Percentiles rank a stretch among this genome's conserved stretches.
Conservation (phyloP, 2,113 vertebrate genomes). For the Pseudonaja textilis region DNA sequence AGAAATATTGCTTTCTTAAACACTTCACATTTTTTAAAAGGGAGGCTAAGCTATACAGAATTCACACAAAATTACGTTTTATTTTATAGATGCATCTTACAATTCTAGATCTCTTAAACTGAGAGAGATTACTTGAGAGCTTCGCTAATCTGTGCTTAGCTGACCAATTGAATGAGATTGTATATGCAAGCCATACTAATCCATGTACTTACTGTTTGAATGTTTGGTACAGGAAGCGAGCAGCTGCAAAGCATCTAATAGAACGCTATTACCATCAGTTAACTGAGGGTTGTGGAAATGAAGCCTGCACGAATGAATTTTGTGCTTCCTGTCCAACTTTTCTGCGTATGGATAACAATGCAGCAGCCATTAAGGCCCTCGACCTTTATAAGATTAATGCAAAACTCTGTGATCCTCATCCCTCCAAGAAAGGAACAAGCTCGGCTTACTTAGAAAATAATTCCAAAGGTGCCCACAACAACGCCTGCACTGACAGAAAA, state of each 20-base stretch:
- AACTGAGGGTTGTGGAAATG: slow-evolving; percentile 99
- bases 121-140: slow-evolving; percentile 51
- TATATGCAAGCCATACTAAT: slow-evolving; percentile 74
- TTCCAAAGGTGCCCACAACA: slow-evolving; percentile 79
- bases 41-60: neutral
- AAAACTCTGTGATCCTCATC: slow-evolving; percentile 96
- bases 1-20: neutral
- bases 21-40: neutral
- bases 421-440: slow-evolving; percentile 95
- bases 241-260: slow-evolving; percentile 99
- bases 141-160: slow-evolving; percentile 71
- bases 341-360: slow-evolving; percentile 94
- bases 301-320: slow-evolving; percentile 97
- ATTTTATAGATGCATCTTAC: slow-evolving; percentile 26
- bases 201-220: slow-evolving; percentile 76
- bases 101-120: slow-evolving; percentile 44
- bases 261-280: slow-evolving; percentile 99
- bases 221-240: slow-evolving; percentile 95
- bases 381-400: slow-evolving; percentile 98
- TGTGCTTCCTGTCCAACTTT: slow-evolving; percentile 93
- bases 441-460: slow-evolving; percentile 88
- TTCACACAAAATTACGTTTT: slow-evolving; percentile 21
- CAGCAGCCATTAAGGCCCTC: slow-evolving; percentile 95
- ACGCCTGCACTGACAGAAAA: slow-evolving; percentile 79
- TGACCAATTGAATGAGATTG: slow-evolving; percentile 66